These are phyloP conservation scores for Steinernema feltiae DNA, from an alignment of 1,140 invertebrate genomes.

Conservation along the genomic window DNA sequence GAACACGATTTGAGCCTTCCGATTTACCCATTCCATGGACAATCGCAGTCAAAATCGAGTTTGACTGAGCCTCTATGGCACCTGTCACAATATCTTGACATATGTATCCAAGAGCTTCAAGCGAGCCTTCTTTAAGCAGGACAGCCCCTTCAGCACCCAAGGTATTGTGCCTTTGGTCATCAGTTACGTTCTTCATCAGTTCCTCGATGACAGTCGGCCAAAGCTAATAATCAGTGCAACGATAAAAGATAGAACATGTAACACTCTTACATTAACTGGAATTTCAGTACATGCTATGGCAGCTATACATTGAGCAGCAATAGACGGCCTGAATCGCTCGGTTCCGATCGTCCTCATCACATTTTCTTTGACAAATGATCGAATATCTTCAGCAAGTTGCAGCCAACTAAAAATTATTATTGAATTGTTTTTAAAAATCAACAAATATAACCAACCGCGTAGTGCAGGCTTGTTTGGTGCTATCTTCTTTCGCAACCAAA, in stretches of 20 bases:
- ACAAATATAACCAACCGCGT: constrained; percentile 70
- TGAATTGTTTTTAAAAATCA: not conserved
- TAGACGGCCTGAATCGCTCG: constrained; percentile 82
- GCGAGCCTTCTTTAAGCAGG: constrained; percentile 85
- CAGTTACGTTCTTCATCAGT: constrained; percentile 80
- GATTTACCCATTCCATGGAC: constrained; percentile 90
- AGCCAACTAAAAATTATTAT: constrained; percentile 48
- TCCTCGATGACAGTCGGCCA: constrained; percentile 76
- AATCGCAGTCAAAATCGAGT: constrained; percentile 94
- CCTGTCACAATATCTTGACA: constrained; percentile 80
- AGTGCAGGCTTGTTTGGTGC: constrained; percentile 73
- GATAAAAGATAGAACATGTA: constrained; percentile 9
- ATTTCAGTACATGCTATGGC: constrained; percentile 94
- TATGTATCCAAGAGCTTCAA: constrained; percentile 90
- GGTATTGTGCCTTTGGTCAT: constrained; percentile 35
- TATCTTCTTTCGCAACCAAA: constrained; percentile 86
- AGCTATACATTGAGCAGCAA: constrained; percentile 95
- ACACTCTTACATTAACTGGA: constrained; percentile 64
- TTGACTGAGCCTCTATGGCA: constrained; percentile 80
- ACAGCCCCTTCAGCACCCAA: constrained; percentile 67
- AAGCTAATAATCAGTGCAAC: constrained; percentile 46
- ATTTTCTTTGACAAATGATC: constrained; percentile 87
- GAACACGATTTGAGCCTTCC: constrained; percentile 64
- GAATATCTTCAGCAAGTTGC: constrained; percentile 73
- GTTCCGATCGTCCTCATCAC: constrained; percentile 88